Percentiles rank a stretch among this genome's conserved stretches.
phyloP scores from a whole-genome alignment of 2,888 invertebrate species.

The Hoplodrina blanda region DNA sequence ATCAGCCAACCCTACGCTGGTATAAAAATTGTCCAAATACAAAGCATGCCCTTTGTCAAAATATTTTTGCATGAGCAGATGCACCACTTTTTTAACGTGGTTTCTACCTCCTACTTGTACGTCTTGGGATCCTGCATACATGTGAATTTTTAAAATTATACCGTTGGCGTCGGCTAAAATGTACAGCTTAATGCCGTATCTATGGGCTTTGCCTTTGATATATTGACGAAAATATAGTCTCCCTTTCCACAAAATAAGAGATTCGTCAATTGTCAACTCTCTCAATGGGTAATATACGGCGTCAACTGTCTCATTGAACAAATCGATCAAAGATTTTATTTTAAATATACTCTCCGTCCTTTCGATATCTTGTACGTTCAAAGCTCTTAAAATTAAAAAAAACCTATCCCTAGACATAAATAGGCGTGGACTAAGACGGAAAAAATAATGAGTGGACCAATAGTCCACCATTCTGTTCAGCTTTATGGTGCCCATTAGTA shows the following conservation, averaged over 20 bases:
- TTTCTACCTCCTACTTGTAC: slow-evolving; percentile 51
- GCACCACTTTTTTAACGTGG: slow-evolving; percentile 52
- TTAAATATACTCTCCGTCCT: slow-evolving; percentile 58
- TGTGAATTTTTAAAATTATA: slow-evolving; percentile 57
- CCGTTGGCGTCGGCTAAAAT: slow-evolving; percentile 59
- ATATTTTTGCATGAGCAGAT: slow-evolving; percentile 54
- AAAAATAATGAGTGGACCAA: slow-evolving; percentile 62
- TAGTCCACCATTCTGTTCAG: slow-evolving; percentile 58
- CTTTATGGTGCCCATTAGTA: slow-evolving; percentile 50
- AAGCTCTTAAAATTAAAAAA: slow-evolving; percentile 61
- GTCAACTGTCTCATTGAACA: slow-evolving; percentile 53
- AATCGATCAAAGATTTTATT: slow-evolving; percentile 59
- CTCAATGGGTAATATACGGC: slow-evolving; percentile 56
- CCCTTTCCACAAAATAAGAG: slow-evolving; percentile 59
- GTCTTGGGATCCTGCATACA: slow-evolving; percentile 56
- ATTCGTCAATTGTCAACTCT: slow-evolving; percentile 58
- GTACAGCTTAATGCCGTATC: slow-evolving; percentile 50
- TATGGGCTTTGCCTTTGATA: slow-evolving; percentile 56
- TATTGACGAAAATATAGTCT: slow-evolving; percentile 59
- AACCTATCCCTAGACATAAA: slow-evolving; percentile 62
- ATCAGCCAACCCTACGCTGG: slow-evolving; percentile 54
- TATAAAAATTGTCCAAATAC: slow-evolving; percentile 57
- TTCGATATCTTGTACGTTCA: slow-evolving; percentile 56
- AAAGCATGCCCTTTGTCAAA: slow-evolving; percentile 46
- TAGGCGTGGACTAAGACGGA: slow-evolving; percentile 50